Conservation (phyloP, 2,888 invertebrate genomes). For the Priapulus caudatus region DNA sequence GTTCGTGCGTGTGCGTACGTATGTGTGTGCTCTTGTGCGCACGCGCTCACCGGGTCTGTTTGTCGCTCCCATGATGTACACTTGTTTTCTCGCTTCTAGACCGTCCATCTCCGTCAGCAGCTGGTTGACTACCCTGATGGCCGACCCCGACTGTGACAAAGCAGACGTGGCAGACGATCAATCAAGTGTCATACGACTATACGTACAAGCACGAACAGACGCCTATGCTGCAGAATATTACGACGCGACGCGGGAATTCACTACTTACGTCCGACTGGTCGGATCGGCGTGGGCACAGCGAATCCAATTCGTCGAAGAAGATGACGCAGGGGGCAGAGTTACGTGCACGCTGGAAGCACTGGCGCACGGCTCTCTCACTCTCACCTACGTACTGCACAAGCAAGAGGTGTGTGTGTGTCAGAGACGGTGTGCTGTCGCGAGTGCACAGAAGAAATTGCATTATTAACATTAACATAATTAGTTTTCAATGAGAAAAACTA, state of each 20-base stretch:
- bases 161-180: neutral
- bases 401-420: too few relatives aligned
- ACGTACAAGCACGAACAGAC: neutral
- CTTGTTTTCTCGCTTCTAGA: constrained; percentile 74
- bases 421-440: too few relatives aligned
- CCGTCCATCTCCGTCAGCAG: constrained; percentile 98
- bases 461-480: too few relatives aligned
- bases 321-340: constrained; percentile 96
- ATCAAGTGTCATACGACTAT: too few relatives aligned
- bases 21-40: too few relatives aligned
- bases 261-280: constrained; percentile 54
- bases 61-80: constrained; percentile 88
- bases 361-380: constrained; percentile 90
- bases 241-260: neutral
- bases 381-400: constrained; percentile 96
- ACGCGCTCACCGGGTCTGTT: constrained; percentile 76
- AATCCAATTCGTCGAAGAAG: constrained; percentile 96
- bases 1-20: too few relatives aligned
- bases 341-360: constrained; percentile 82
- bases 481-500: too few relatives aligned
- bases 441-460: too few relatives aligned
- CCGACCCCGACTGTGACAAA: constrained; percentile 35
- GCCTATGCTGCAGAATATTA: neutral
- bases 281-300: constrained; percentile 77
- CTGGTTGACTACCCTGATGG: constrained; percentile 78